Percentiles rank a stretch among this genome's conserved stretches.
Evolutionary conservation across 1,140 invertebrate genomes (phyloP).

Genomic region (Lutraria rhynchaena): DNA sequence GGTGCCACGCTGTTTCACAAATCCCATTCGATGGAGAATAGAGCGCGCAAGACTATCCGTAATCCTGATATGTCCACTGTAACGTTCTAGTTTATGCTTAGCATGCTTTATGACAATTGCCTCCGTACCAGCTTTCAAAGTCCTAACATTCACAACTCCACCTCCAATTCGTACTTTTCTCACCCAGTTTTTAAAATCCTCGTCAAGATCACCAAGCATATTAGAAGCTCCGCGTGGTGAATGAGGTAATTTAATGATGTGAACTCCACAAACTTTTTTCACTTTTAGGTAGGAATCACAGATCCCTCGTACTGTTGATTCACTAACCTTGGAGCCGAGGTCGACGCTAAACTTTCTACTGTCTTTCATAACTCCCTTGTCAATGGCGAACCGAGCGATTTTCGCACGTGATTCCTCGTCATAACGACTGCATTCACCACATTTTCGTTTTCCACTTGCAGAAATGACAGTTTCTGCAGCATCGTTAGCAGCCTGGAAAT

Average conservation of each 20-base stretch:
- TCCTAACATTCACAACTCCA: conserved; percentile 4
- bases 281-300: conserved; percentile 12
- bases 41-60: conserved; percentile 44
- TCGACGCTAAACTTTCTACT: conserved; percentile 26
- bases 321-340: neutral
- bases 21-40: conserved; percentile 55
- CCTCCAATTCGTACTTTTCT: neutral
- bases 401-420: conserved; percentile 13
- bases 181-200: neutral
- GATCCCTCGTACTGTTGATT: conserved; percentile 14
- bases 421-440: neutral
- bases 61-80: conserved; percentile 56
- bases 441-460: neutral
- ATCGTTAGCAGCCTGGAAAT: conserved; percentile 2
- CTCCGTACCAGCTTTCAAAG: conserved; percentile 5
- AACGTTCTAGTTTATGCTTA: conserved; percentile 11
- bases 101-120: conserved; percentile 7
- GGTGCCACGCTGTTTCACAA: conserved; percentile 63
- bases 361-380: conserved; percentile 16
- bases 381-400: conserved; percentile 23
- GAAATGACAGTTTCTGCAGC: neutral
- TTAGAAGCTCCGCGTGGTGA: neutral
- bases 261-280: neutral
- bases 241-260: neutral
- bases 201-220: conserved; percentile 1